Base-by-base conservation (phyloP, 2,888 invertebrate genomes). In the Tetragonula carbonaria region DNA sequence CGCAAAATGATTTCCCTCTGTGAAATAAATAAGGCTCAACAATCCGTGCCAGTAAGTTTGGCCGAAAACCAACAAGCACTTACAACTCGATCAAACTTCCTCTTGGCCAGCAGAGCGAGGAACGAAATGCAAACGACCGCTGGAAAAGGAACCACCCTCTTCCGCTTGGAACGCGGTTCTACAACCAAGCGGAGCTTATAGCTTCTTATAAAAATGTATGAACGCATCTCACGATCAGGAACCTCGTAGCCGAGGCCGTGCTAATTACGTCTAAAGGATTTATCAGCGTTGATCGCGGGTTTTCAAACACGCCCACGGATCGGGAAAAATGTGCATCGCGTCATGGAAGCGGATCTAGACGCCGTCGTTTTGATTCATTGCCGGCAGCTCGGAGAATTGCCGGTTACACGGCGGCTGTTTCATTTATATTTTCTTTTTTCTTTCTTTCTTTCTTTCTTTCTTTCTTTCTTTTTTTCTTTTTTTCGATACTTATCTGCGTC, bases 331-430 rank as follows among this genome's bases (percentile, higher is more conserved):
- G 82, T 50, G 73, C 76, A 55, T 45, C 28, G 63, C 74, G 83
- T 71, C 66, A 75, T 53, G 71, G 74, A 63, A 65, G 65, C 65
- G 74, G 71, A 84, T 82, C 76, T 65, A 68, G 16, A 65, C 70
- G 72, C 63, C 28, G 74, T 74, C 74, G 84, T 68, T 84, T 83
- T 84, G 84, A 83, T 84, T 84, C 84, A 84, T 84, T 74, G 84
- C 78, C 75, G 62, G 59, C 50, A 23, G 78, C 62, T 68, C 71
- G 59, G 74, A 53, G 78, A 86, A 86, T 86, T 85, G 81, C 84
- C 45, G 81, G 85, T 86, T 86, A 78, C 74, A 75, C 72, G 73
- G 67, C 59, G 79, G 55, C 66, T 38, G 66, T 50, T 70, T 62
- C 76, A 28, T 70, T 63, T 82, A 8, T 45, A 45, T 45, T 45